Conservation (phyloP, 2,888 invertebrate genomes). For the Pyrochroa serraticornis region DNA sequence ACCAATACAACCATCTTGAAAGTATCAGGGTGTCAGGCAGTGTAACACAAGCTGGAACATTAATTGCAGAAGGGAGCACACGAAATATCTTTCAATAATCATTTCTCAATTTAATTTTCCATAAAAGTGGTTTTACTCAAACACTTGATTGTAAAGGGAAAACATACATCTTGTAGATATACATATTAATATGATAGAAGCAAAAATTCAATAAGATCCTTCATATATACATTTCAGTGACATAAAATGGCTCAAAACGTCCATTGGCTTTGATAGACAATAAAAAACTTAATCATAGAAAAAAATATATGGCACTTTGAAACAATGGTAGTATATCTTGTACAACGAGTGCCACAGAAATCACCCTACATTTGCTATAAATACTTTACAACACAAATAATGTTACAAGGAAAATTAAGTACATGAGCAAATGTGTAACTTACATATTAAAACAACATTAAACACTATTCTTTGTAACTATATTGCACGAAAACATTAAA, state of each 20-base stretch:
- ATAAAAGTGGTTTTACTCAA: conserved; percentile 50
- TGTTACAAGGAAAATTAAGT: conserved; percentile 25
- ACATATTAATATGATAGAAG: conserved; percentile 40
- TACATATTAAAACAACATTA: conserved; percentile 38
- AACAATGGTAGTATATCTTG: conserved; percentile 7
- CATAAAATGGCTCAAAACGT: conserved; percentile 11
- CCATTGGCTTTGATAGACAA: conserved; percentile 4
- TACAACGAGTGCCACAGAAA: conserved; percentile 12
- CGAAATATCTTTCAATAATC: conserved; percentile 1
- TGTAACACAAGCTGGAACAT: too few species aligned
- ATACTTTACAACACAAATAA: conserved; percentile 16
- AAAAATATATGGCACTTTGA: conserved; percentile 14
- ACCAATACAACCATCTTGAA: too few species aligned
- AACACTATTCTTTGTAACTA: conserved; percentile 33
- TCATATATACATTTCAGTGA: conserved; percentile 34
- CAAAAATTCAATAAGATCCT: conserved; percentile 36
- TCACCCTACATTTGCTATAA: conserved; percentile 10
- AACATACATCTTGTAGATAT: conserved; percentile 40
- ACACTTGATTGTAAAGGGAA: conserved; percentile 50
- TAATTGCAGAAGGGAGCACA: too few species aligned
- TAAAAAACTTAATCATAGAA: conserved; percentile 4
- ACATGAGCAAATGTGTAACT: conserved; percentile 33
- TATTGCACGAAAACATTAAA: conserved; percentile 38
- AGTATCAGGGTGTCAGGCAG: too few species aligned
- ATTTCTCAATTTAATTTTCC: conserved; percentile 44